Conservation (phyloP, 2,113 vertebrate genomes). For the Chroicocephalus ridibundus region DNA sequence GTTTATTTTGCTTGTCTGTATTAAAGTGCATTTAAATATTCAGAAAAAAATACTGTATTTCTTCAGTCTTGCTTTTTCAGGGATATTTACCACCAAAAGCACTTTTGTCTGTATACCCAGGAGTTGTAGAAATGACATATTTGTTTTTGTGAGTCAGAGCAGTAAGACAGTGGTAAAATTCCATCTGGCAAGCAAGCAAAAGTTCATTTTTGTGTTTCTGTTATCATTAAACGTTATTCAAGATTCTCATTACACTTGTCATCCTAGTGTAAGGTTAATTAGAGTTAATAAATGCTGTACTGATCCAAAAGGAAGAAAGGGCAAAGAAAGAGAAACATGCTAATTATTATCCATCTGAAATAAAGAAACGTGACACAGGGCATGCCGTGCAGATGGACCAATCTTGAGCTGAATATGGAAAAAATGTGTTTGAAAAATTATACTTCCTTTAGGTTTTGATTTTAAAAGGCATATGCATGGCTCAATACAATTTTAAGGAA, state of each 20-base stretch:
- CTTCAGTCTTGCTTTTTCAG: neutral
- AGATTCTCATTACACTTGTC: slow-evolving; percentile 51
- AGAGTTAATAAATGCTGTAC: slow-evolving; percentile 49
- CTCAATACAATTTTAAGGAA: neutral
- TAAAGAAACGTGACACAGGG: slow-evolving; percentile 9
- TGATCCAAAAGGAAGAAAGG: slow-evolving; percentile 36
- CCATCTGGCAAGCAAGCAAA: slow-evolving; percentile 35
- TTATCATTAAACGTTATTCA: slow-evolving; percentile 44
- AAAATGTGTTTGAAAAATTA: neutral
- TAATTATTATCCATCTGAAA: slow-evolving; percentile 41
- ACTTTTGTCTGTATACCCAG: neutral
- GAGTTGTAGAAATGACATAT: neutral
- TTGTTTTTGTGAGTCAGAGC: slow-evolving; percentile 24
- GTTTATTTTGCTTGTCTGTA: neutral
- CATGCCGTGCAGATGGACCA: slow-evolving; percentile 16
- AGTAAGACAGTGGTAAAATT: slow-evolving; percentile 32
- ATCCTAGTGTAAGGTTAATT: slow-evolving; percentile 56
- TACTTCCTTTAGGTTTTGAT: neutral
- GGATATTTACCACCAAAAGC: neutral
- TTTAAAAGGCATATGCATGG: neutral
- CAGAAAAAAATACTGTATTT: neutral
- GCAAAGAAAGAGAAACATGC: slow-evolving; percentile 15
- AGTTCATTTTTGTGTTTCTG: slow-evolving; percentile 45
- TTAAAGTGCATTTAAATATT: neutral
- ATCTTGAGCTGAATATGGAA: neutral